Percentiles rank a stretch among this genome's conserved stretches.
These are phyloP conservation scores for Leptopilina syphax DNA, from an alignment of 2,888 invertebrate species.

Conservation along the genomic window DNA sequence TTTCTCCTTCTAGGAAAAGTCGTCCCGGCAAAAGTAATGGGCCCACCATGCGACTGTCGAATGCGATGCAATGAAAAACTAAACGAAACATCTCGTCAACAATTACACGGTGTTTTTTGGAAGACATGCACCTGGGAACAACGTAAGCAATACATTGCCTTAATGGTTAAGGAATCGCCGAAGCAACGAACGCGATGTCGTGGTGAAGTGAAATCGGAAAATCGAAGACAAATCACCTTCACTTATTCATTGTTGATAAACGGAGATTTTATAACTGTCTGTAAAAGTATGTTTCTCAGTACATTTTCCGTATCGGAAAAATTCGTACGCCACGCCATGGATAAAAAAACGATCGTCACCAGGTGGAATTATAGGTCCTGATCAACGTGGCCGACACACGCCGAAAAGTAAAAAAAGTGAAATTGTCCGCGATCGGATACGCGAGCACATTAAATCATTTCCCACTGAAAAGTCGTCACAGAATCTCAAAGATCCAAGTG, in stretches of 20 bases:
- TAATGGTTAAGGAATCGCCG: conserved; percentile 65
- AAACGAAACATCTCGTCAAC: conserved; percentile 59
- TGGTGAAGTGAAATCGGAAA: conserved; percentile 59
- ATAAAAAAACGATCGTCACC: conserved; percentile 63
- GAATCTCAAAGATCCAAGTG: conserved; percentile 57
- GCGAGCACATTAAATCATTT: conserved; percentile 65
- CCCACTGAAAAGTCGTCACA: conserved; percentile 56
- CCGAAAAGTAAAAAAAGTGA: conserved; percentile 67
- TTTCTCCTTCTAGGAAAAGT: conserved; percentile 57
- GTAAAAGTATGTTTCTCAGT: conserved; percentile 67
- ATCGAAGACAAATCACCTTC: conserved; percentile 63
- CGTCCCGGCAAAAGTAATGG: conserved; percentile 66
- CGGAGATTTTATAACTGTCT: conserved; percentile 63
- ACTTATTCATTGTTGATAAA: conserved; percentile 63
- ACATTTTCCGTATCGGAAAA: conserved; percentile 67
- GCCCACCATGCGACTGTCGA: conserved; percentile 65
- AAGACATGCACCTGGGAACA: conserved; percentile 65
- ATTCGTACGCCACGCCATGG: conserved; percentile 66
- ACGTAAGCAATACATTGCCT: conserved; percentile 64
- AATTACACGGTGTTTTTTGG: conserved; percentile 65
- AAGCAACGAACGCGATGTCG: conserved; percentile 65
- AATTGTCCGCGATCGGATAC: conserved; percentile 61
- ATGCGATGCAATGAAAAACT: conserved; percentile 65
- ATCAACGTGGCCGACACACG: conserved; percentile 65
- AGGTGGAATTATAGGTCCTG: conserved; percentile 63